A percentile compares a stretch with the other conserved stretches of the same genome.
phyloP scores from a whole-genome alignment of 2,113 vertebrate genomes.

The Brachyhypopomus gauderio region DNA sequence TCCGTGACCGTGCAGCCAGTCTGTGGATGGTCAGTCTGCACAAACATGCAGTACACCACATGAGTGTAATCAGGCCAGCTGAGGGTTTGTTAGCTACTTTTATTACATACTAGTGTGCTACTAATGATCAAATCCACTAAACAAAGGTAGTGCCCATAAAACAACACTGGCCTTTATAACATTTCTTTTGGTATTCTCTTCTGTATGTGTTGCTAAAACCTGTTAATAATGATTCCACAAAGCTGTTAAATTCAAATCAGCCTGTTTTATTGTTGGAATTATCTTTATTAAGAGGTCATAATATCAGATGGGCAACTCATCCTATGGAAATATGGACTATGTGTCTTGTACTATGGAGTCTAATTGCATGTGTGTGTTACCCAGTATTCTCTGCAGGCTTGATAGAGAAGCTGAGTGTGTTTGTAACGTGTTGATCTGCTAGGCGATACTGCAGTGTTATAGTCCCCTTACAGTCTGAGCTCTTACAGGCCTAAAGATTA shows the following conservation, averaged over 20 bases:
- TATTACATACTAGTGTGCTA: neutral
- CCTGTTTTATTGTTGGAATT: neutral
- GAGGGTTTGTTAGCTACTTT: neutral
- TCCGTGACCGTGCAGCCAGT: slow-evolving; percentile 34
- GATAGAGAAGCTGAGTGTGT: slow-evolving; percentile 19
- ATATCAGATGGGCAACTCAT: neutral
- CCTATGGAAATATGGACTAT: neutral
- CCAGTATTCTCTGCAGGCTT: slow-evolving; percentile 17
- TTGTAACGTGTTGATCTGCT: slow-evolving; percentile 24
- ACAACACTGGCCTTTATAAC: no score
- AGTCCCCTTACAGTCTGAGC: slow-evolving; percentile 7
- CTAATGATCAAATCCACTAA: no score
- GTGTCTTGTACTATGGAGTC: neutral
- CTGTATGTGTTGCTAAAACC: no score
- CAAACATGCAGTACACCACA: neutral
- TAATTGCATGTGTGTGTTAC: neutral
- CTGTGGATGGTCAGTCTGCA: slow-evolving; percentile 37
- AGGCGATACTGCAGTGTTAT: slow-evolving; percentile 24
- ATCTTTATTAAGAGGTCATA: neutral
- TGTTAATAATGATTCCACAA: no score
- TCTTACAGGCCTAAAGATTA: slow-evolving; percentile 1
- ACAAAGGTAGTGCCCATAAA: no score
- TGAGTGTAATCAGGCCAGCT: neutral
- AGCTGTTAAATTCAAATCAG: neutral
- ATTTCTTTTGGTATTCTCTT: no score